phyloP scores from a whole-genome alignment of 1,140 invertebrate species.

The Drosophila insularis region DNA sequence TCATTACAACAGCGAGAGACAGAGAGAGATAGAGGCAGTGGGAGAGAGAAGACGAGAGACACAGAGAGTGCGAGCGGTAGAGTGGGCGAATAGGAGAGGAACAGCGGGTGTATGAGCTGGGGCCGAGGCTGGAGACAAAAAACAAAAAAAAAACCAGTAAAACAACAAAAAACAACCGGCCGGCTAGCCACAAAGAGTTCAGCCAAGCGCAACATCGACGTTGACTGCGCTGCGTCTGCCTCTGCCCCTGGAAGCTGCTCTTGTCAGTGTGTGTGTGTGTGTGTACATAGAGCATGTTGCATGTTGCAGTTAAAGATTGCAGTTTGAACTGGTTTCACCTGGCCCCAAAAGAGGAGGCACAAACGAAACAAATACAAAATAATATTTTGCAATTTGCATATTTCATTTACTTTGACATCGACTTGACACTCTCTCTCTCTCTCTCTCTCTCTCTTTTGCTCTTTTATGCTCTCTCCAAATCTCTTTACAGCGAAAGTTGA shows the following conservation, averaged over 20 bases:
- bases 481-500: constrained; percentile 36
- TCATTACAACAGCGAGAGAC: constrained; percentile 32
- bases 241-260: background rate
- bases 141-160: constrained; percentile 35
- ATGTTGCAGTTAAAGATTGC: constrained; percentile 53
- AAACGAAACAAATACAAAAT: constrained; percentile 9
- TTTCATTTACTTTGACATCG: constrained; percentile 1
- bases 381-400: constrained; percentile 6
- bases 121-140: constrained; percentile 36
- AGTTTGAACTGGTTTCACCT: constrained; percentile 61
- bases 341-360: constrained; percentile 5
- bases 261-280: constrained; percentile 6
- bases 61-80: constrained; percentile 7
- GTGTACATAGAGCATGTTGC: constrained; percentile 23
- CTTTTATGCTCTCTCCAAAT: background rate
- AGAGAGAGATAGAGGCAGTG: too few relatives aligned
- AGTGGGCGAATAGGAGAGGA: background rate
- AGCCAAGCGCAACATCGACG: constrained; percentile 42
- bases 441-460: background rate
- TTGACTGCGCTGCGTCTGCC: constrained; percentile 30
- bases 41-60: background rate
- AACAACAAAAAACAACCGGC: constrained; percentile 50
- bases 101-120: background rate
- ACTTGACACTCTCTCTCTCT: background rate
- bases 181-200: constrained; percentile 52